phyloP scores from a whole-genome alignment of 2,888 invertebrate species.

The Chrysina gloriosa region DNA sequence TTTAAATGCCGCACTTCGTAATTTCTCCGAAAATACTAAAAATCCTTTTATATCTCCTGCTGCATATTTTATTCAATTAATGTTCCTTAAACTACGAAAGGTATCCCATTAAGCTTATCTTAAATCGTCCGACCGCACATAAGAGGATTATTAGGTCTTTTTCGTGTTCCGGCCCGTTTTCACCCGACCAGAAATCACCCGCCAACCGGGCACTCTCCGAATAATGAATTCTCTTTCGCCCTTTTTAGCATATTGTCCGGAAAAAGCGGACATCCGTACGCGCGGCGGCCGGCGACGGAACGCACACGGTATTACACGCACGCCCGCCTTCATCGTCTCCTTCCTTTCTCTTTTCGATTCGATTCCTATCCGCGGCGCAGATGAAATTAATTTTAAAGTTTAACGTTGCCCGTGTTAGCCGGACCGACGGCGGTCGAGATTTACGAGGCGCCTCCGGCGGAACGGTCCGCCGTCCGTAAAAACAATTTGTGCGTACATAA shows the following conservation, averaged over 20 bases:
- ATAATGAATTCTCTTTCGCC: conserved; percentile 23
- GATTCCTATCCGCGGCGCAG: conserved; percentile 18
- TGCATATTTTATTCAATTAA: too few species aligned
- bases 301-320: background rate
- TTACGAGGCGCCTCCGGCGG: conserved; percentile 19
- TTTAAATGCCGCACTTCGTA: too few species aligned
- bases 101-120: too few species aligned
- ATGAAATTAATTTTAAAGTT: conserved; percentile 35
- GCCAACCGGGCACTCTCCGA: background rate
- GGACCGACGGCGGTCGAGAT: too few species aligned
- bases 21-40: too few species aligned
- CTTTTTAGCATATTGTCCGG: conserved; percentile 21
- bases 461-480: conserved; percentile 25
- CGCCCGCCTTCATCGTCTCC: background rate
- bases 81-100: too few species aligned
- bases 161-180: background rate
- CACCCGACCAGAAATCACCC: background rate
- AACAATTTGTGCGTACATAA: conserved; percentile 36
- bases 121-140: background rate
- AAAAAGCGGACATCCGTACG: conserved; percentile 22
- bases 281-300: background rate
- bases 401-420: conserved; percentile 22
- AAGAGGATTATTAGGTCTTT: conserved; percentile 17
- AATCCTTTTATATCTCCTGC: too few species aligned
- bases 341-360: too few species aligned